Evolutionary conservation across 92 coral and sea anemone genomes (phyloP).

Genomic region (Epizoanthus illoricatus): DNA sequence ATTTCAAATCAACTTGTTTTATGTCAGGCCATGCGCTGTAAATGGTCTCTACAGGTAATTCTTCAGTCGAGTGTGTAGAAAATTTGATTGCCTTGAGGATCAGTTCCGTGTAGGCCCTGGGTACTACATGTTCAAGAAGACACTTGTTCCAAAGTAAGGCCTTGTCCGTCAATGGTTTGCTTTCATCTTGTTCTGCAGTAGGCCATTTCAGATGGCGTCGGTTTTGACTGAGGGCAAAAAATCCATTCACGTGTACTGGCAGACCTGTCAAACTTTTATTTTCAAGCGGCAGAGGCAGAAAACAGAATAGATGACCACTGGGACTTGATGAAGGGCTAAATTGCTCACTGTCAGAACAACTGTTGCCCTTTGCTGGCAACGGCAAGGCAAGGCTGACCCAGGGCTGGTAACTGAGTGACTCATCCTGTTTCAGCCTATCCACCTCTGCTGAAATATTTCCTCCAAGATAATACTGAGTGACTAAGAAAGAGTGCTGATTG

Average conservation of each 20-base stretch:
- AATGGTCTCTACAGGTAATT: conserved; percentile 20
- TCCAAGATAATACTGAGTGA: conserved; percentile 62
- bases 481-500: conserved; percentile 47
- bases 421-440: conserved; percentile 46
- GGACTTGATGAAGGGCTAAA: conserved; percentile 3
- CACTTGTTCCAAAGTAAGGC: conserved; percentile 74
- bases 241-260: conserved; percentile 83
- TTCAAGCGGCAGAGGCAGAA: conserved; percentile 69
- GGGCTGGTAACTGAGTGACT: conserved; percentile 69
- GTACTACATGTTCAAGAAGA: conserved; percentile 62
- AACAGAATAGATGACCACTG: conserved; percentile 74
- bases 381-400: conserved; percentile 88
- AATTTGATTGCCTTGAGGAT: conserved; percentile 34
- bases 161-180: conserved; percentile 58
- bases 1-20: conserved; percentile 51
- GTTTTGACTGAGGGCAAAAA: conserved; percentile 80
- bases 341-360: neutral
- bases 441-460: conserved; percentile 43
- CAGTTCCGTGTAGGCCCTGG: conserved; percentile 68
- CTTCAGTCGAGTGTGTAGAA: neutral
- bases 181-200: conserved; percentile 62
- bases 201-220: conserved; percentile 82
- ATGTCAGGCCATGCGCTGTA: conserved; percentile 79
- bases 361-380: conserved; percentile 25
- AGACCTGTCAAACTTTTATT: conserved; percentile 74